Base-by-base conservation (phyloP, 2,113 vertebrate species). In the Festucalex cinctus region DNA sequence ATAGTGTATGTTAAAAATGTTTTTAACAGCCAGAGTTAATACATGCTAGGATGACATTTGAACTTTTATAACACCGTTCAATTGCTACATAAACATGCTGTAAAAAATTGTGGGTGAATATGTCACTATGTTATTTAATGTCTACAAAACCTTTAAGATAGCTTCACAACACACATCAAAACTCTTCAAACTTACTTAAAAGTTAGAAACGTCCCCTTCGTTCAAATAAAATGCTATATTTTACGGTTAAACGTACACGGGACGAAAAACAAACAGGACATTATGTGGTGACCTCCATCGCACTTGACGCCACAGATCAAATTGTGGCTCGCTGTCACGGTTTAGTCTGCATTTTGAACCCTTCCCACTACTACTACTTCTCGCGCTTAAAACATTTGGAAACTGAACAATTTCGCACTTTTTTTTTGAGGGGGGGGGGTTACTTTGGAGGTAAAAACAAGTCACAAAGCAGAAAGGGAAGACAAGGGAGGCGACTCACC, bases 401-500 rank as follows among this genome's bases (percentile, higher is more conserved):
- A 54, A 54, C 7, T 22, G 17, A 24, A 24, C 12, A 54, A 26
- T 9, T n/a, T n/a, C n/a, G 48, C 8, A 8, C 2, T n/a, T 20
- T 51, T 51, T 49, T n/a, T 8, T 3, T 19, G 1, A 22, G 48
- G 6, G 19, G 9, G 3, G 24, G 22, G 1, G 51, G 22, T 10
- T 5, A 5, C 9, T 13, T 8, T 57, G 51, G 5, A 19, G 54
- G 26, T 6, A 57, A 57, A 56, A 57, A 32, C 26, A 32, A 1
- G 10, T 57, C 54, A 32, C 14, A 57, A 57, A 57, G 54, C 32
- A 6, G 20, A 13, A 22, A 35, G 35, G 44, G 24, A 1, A 60
- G 63, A 24, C 35, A 39, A n/a, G 63, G 8, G 61, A 6, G 13
- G 43, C 13, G 75, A 89, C 91, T 89, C 75, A 93, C 91, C 91